Percentiles rank a stretch among this genome's conserved stretches.
These are phyloP conservation scores for Borostomias antarcticus DNA, from an alignment of 2,797 vertebrate genomes.

Conservation along the genomic window DNA sequence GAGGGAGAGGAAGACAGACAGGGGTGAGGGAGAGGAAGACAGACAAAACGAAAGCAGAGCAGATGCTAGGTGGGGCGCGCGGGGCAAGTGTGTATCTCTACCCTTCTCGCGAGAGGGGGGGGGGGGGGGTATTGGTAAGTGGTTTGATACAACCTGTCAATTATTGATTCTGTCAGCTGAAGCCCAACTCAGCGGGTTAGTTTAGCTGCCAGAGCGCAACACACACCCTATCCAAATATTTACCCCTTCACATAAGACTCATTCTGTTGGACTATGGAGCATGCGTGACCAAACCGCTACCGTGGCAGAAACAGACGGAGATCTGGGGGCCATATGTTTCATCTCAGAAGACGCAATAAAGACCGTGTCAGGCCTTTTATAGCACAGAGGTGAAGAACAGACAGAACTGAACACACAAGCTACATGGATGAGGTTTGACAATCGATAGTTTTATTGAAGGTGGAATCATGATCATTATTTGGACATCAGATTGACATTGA, in stretches of 20 bases:
- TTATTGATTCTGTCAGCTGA: slow-evolving; percentile 37
- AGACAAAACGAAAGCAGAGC: slow-evolving; percentile 59
- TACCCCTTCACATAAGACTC: slow-evolving; percentile 32
- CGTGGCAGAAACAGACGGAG: not conserved
- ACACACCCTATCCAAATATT: slow-evolving; percentile 49
- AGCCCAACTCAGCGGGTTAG: slow-evolving; percentile 20
- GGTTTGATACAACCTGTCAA: slow-evolving; percentile 47
- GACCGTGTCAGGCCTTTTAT: not conserved
- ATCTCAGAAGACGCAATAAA: not conserved
- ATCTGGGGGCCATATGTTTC: not conserved
- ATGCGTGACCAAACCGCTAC: slow-evolving; percentile 6
- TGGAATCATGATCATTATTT: not conserved
- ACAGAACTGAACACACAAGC: slow-evolving; percentile 10
- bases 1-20: no score
- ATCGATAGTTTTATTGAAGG: not conserved
- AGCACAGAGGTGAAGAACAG: not conserved
- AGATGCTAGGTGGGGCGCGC: slow-evolving; percentile 64
- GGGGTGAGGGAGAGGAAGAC: slow-evolving; percentile 52
- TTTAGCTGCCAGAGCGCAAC: slow-evolving; percentile 26
- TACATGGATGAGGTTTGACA: slow-evolving; percentile 5
- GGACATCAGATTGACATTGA: no score
- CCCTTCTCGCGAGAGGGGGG: no score
- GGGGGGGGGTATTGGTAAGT: slow-evolving; percentile 18
- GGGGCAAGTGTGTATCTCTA: no score
- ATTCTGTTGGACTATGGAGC: not conserved